A percentile compares a stretch with the other conserved stretches of the same genome.
These are phyloP conservation scores for Neolamprologus sp. DNA, from an alignment of 2,113 vertebrate genomes.

Conservation along the genomic window DNA sequence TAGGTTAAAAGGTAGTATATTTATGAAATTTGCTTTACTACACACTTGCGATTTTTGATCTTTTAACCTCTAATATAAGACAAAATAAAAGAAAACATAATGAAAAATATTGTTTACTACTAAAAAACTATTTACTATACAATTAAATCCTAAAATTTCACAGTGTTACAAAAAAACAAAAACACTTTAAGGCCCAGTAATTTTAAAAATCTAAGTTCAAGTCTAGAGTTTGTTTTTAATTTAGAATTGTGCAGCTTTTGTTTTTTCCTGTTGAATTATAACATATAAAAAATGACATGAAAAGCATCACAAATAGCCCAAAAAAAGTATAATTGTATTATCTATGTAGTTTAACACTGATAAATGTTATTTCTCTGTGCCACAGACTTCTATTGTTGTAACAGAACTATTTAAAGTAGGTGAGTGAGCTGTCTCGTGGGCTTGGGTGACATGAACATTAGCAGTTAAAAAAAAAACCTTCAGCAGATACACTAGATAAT, in stretches of 20 bases:
- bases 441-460: background rate
- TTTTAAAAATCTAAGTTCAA: background rate
- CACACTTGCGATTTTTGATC: background rate
- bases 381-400: background rate
- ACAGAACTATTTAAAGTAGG: background rate
- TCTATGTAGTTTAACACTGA: background rate
- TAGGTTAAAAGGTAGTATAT: background rate
- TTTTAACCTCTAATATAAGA: background rate
- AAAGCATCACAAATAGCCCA: background rate
- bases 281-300: background rate
- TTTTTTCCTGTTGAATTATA: background rate
- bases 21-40: background rate
- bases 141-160: background rate
- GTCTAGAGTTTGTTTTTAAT: background rate
- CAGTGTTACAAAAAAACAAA: background rate
- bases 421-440: background rate
- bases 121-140: background rate
- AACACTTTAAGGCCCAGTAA: fast-evolving
- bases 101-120: background rate
- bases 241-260: background rate
- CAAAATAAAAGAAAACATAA: background rate
- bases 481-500: background rate
- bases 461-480: background rate
- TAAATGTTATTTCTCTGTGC: background rate
- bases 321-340: background rate